Percentiles rank a stretch among this genome's conserved stretches.
phyloP scores from a whole-genome alignment of 2,888 invertebrate species.

The Glomeris marginata region DNA sequence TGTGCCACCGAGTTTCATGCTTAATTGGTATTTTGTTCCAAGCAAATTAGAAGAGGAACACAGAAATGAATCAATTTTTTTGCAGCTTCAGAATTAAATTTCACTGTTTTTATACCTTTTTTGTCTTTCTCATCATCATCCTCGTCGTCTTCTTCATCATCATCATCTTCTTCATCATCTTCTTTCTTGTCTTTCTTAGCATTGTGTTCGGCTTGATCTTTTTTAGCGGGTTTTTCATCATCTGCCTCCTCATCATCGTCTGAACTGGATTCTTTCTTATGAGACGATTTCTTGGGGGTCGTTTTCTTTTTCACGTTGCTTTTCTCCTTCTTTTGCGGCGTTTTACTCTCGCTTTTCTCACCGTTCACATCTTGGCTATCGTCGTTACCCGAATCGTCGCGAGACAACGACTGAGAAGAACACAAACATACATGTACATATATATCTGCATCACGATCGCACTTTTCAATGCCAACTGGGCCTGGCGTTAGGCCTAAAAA shows the following conservation, averaged over 20 bases:
- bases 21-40: no score
- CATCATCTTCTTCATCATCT: neutral
- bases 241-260: slow-evolving; percentile 2
- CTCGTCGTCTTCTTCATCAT: slow-evolving; percentile 1
- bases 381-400: neutral
- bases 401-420: neutral
- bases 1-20: no score
- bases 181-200: slow-evolving; percentile 1
- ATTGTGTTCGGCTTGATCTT: neutral
- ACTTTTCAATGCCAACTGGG: neutral
- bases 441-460: neutral
- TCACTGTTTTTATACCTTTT: neutral
- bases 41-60: no score
- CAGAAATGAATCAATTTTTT: no score
- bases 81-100: neutral
- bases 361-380: neutral
- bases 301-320: slow-evolving; percentile 1
- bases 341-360: slow-evolving; percentile 3
- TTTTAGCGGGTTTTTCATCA: neutral
- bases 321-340: slow-evolving; percentile 1
- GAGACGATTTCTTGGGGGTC: neutral
- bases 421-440: neutral
- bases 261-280: neutral
- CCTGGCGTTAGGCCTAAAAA: no score
- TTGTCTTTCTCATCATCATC: slow-evolving; percentile 7